Percentiles rank a stretch among this genome's conserved stretches.
phyloP scores from a whole-genome alignment of 2,888 invertebrate species.

The Tiphia femorata region DNA sequence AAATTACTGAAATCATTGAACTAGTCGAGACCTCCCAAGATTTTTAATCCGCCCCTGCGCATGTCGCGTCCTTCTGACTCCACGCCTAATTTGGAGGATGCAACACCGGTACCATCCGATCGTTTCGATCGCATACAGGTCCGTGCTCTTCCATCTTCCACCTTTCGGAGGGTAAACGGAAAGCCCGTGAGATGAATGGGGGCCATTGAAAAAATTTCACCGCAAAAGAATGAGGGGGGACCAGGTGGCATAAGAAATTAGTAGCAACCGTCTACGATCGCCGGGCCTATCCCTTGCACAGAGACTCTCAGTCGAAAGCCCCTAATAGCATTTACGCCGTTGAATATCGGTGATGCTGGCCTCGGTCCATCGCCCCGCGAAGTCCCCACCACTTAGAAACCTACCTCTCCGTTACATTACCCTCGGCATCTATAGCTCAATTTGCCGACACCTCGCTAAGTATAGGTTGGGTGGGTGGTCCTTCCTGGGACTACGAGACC shows the following conservation, averaged over 20 bases:
- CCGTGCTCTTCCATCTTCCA: too few relatives aligned
- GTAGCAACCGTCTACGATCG: conserved; percentile 43
- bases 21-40: too few relatives aligned
- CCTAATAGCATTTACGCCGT: conserved; percentile 59
- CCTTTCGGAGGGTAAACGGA: too few relatives aligned
- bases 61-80: too few relatives aligned
- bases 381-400: conserved; percentile 11
- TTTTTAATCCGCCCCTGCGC: too few relatives aligned
- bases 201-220: too few relatives aligned
- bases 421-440: conserved; percentile 67
- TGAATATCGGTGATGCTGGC: conserved; percentile 58
- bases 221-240: conserved; percentile 48
- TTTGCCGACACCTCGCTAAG: conserved; percentile 69
- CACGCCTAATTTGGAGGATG: too few relatives aligned
- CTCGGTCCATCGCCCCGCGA: conserved; percentile 4
- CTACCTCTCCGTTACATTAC: conserved; percentile 55
- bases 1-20: too few relatives aligned
- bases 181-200: too few relatives aligned
- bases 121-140: too few relatives aligned
- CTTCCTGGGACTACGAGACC: conserved; percentile 47
- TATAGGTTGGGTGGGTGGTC: conserved; percentile 68
- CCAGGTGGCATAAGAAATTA: conserved; percentile 65
- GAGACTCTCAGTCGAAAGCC: conserved; percentile 39
- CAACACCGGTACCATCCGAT: too few relatives aligned
- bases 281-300: too few relatives aligned